phyloP scores from a whole-genome alignment of 2,888 invertebrate species.

The Polydesmus complanatus region DNA sequence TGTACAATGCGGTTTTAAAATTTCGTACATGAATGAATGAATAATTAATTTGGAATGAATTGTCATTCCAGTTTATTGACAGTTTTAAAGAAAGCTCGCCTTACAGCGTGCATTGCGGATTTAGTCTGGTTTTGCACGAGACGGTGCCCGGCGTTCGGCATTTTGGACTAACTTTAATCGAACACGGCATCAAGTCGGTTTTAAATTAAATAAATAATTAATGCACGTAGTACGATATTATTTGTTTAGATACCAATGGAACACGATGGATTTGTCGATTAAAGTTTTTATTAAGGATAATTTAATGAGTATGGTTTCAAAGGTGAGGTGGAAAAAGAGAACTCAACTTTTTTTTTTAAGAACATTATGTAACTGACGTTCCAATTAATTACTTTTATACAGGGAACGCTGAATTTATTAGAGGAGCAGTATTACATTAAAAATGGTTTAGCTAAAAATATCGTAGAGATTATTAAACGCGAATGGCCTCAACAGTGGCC shows the following conservation, averaged over 20 bases:
- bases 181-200: constrained; percentile 68
- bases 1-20: background rate
- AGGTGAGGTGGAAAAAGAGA: background rate
- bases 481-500: constrained; percentile 99
- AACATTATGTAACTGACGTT: background rate
- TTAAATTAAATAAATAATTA: background rate
- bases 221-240: background rate
- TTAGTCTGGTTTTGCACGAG: constrained; percentile 57
- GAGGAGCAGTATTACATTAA: constrained; percentile 59
- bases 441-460: constrained; percentile 60
- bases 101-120: constrained; percentile 71
- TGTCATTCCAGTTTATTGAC: constrained; percentile 28
- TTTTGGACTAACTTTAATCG: constrained; percentile 83
- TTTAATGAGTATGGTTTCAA: constrained; percentile 10
- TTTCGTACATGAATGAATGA: background rate
- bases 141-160: constrained; percentile 68
- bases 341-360: background rate
- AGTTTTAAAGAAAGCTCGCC: constrained; percentile 74
- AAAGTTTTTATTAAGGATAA: constrained; percentile 71
- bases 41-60: background rate
- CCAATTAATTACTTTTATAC: background rate
- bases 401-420: constrained; percentile 59
- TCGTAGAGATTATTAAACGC: constrained; percentile 90
- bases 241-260: constrained; percentile 54
- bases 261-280: constrained; percentile 68